phyloP scores from a whole-genome alignment of 23 tunicate genomes.

The Styela clava region DNA sequence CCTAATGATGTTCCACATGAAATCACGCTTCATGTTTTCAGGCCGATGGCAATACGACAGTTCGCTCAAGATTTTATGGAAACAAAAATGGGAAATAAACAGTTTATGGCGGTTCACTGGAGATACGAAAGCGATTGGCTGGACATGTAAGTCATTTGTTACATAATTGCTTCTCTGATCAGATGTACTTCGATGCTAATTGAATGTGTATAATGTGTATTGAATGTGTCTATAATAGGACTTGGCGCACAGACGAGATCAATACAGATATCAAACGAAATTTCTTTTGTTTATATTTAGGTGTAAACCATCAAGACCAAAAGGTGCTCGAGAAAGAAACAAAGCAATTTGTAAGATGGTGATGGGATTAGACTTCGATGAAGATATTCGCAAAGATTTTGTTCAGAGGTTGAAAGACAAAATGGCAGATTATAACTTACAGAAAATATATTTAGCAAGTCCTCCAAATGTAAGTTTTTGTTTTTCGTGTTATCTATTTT shows the following conservation, averaged over 20 bases:
- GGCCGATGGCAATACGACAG: conserved; percentile 78
- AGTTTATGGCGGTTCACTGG: conserved; percentile 96
- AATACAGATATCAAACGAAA: too few species aligned
- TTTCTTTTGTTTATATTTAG: too few species aligned
- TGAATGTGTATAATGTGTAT: too few species aligned
- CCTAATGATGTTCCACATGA: too few species aligned
- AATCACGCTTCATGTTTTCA: too few species aligned
- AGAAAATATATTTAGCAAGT: conserved; percentile 77
- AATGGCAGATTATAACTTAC: conserved; percentile 92
- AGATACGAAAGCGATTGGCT: conserved; percentile 99
- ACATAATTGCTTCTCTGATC: too few species aligned
- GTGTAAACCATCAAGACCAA: conserved; percentile 98
- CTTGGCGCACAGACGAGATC: too few species aligned
- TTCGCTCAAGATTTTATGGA: conserved; percentile 71
- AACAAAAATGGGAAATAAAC: conserved; percentile 61
- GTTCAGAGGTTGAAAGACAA: conserved; percentile 80
- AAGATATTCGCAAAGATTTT: conserved; percentile 60
- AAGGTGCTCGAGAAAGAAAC: conserved; percentile 97
- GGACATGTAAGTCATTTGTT: conserved; percentile 72
- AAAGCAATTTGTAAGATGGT: conserved; percentile 90
- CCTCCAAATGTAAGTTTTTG: conserved; percentile 90
- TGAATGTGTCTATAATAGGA: too few species aligned
- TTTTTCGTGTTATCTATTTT: not conserved
- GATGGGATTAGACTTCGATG: conserved; percentile 79
- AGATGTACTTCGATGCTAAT: too few species aligned